These are phyloP conservation scores for Ephestia elutella DNA, from an alignment of 1,140 invertebrate species.

Conservation along the genomic window DNA sequence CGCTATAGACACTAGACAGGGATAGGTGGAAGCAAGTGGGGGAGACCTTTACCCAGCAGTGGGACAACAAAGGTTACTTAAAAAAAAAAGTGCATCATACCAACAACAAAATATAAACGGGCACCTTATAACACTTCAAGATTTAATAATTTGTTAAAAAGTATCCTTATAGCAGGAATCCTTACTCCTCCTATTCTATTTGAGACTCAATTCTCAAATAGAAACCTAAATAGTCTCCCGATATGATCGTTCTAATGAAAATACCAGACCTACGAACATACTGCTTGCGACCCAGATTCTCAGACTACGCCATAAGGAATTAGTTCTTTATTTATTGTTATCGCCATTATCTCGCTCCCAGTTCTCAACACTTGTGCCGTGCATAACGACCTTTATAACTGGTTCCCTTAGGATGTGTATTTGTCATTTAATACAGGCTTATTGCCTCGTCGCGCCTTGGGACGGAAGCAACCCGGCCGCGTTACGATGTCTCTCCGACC, in stretches of 20 bases:
- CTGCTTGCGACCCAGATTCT: not conserved
- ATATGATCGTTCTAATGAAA: not conserved
- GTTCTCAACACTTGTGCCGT: slow-evolving; percentile 7
- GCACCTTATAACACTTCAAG: no score
- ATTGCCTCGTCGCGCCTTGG: slow-evolving; percentile 12
- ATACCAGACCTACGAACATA: not conserved
- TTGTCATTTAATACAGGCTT: slow-evolving; percentile 16
- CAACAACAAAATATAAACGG: no score
- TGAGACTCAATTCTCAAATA: no score
- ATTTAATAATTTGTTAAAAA: no score
- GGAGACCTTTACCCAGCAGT: no score
- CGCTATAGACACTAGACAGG: no score
- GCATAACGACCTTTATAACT: slow-evolving; percentile 10
- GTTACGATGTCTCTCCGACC: slow-evolving; percentile 3
- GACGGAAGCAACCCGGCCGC: slow-evolving; percentile 8
- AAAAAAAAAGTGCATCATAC: no score
- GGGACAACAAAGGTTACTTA: no score
- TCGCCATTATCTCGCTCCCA: not conserved
- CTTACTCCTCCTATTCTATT: no score
- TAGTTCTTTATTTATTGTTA: slow-evolving; percentile 4
- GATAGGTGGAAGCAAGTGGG: no score
- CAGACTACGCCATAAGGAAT: not conserved
- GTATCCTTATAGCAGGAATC: no score
- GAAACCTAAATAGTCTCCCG: no score
- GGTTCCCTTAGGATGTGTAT: slow-evolving; percentile 6